Conservation (phyloP, 2,888 invertebrate species). For the Chromoteleia sp. region DNA sequence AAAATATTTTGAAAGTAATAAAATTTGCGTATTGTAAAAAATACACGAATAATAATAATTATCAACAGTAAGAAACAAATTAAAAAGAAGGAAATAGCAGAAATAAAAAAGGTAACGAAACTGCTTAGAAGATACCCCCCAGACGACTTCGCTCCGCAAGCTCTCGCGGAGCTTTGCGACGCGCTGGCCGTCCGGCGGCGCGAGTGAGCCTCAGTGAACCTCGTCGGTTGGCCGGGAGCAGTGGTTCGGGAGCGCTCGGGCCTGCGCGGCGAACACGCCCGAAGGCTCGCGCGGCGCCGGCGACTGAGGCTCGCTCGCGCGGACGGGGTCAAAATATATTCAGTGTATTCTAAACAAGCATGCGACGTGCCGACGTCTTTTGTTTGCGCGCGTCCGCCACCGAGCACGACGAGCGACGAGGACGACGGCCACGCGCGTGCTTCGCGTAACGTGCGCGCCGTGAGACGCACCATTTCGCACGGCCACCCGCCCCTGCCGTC, state of each 20-base stretch:
- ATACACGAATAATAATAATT: too few relatives aligned
- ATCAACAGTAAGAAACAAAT: too few relatives aligned
- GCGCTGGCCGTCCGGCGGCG: slow-evolving; percentile 1
- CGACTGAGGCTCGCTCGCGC: slow-evolving; percentile 65
- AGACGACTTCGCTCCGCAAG: neutral
- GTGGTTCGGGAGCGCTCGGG: slow-evolving; percentile 49
- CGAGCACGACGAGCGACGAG: slow-evolving; percentile 38
- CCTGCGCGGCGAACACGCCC: slow-evolving; percentile 55
- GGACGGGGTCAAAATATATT: slow-evolving; percentile 71
- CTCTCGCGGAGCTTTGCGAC: neutral
- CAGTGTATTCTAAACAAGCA: slow-evolving; percentile 81
- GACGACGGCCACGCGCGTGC: slow-evolving; percentile 30
- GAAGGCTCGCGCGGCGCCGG: slow-evolving; percentile 58
- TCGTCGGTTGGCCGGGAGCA: slow-evolving; percentile 62
- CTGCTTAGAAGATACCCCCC: too few relatives aligned
- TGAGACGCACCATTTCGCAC: slow-evolving; percentile 26
- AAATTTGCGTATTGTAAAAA: too few relatives aligned
- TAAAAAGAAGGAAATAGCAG: too few relatives aligned
- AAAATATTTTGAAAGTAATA: too few relatives aligned
- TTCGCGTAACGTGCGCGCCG: slow-evolving; percentile 41
- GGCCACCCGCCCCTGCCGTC: slow-evolving; percentile 32
- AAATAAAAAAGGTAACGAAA: too few relatives aligned
- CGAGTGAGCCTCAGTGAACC: slow-evolving; percentile 22
- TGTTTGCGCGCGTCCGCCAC: slow-evolving; percentile 72
- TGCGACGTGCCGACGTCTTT: slow-evolving; percentile 76